These are phyloP conservation scores for Malaclemys terrapin DNA, from an alignment of 2,113 vertebrate species.

Conservation along the genomic window DNA sequence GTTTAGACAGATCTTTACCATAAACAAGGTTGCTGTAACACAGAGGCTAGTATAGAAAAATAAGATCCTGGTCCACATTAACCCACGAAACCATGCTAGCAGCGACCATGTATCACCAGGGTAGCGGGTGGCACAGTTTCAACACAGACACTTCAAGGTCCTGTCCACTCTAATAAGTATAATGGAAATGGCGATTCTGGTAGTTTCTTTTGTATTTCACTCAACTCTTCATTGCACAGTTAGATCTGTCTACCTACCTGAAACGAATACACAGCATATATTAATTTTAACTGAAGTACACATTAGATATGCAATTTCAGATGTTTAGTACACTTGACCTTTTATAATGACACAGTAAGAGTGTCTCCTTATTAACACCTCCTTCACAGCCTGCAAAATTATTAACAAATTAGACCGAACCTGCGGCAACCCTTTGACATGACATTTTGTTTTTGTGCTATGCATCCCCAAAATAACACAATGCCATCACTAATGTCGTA, in stretches of 20 bases:
- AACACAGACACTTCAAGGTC: background rate
- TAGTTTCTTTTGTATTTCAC: background rate
- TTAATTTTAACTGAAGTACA: background rate
- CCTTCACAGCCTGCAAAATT: constrained; percentile 9
- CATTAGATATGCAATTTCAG: background rate
- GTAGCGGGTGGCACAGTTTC: fast-evolving
- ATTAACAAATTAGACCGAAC: background rate
- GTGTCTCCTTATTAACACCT: constrained; percentile 10
- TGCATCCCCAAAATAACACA: background rate
- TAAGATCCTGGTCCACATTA: background rate
- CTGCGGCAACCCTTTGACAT: background rate
- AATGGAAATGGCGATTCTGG: background rate
- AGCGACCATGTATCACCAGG: background rate
- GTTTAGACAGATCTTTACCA: background rate
- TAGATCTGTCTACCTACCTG: background rate
- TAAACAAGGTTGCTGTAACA: background rate
- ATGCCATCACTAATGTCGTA: constrained; percentile 21
- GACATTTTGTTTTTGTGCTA: background rate
- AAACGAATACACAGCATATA: background rate
- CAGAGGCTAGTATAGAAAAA: fast-evolving
- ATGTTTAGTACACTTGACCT: background rate
- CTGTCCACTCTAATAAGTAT: background rate
- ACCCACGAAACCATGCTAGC: fast-evolving
- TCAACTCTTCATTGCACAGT: background rate
- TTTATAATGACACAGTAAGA: background rate